phyloP scores from a whole-genome alignment of 2,797 vertebrate genomes.

The Semotilus atromaculatus region DNA sequence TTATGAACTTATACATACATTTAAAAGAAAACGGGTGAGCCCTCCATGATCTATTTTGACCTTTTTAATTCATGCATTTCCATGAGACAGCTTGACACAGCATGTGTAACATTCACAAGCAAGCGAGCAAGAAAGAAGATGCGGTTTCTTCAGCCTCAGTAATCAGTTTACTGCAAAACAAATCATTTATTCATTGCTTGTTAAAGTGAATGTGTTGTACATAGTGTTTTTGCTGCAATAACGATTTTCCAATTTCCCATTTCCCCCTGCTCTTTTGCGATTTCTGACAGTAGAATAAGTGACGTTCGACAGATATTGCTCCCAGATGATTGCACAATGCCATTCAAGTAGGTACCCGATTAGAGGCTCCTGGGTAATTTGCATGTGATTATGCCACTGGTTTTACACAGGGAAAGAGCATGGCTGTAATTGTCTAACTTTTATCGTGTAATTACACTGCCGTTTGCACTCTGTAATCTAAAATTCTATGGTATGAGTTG shows the following conservation, averaged over 20 bases:
- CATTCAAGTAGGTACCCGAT: constrained; percentile 74
- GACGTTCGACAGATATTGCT: constrained; percentile 68
- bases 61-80: neutral
- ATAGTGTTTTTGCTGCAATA: constrained; percentile 57
- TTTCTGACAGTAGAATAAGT: constrained; percentile 69
- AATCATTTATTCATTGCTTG: constrained; percentile 41
- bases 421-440: constrained; percentile 77
- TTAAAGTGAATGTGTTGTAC: constrained; percentile 57
- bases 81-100: neutral
- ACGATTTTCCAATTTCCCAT: constrained; percentile 61
- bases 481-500: constrained; percentile 62
- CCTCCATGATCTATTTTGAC: neutral
- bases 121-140: neutral
- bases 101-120: neutral
- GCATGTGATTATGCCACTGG: constrained; percentile 79
- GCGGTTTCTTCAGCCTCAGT: neutral
- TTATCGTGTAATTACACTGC: constrained; percentile 75
- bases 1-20: too few species aligned
- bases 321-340: constrained; percentile 68
- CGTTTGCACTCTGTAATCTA: constrained; percentile 75
- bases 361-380: constrained; percentile 73
- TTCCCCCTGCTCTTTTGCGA: constrained; percentile 60
- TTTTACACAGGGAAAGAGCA: constrained; percentile 68
- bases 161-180: constrained; percentile 25
- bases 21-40: neutral